Evolutionary conservation across 2,113 vertebrate genomes (phyloP), one percentile per base, ranked within the genome.

Genomic region (Sminthopsis crassicaudata): DNA sequence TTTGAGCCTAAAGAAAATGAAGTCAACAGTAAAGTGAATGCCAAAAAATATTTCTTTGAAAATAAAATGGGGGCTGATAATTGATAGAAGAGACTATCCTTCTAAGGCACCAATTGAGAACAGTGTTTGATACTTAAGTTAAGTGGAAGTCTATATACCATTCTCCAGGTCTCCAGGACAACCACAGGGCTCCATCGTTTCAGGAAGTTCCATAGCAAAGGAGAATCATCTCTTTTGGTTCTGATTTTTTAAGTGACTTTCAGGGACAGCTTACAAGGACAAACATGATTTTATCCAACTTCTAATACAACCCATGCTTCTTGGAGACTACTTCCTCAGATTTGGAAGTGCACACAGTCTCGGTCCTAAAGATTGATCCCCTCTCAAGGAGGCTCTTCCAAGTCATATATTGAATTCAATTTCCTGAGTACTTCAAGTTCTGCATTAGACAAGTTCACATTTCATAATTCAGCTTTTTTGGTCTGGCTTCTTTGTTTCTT

Each of bases 351-450:
- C 93, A 42, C 46, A 0, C 0, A 90, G 11, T 8, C 27, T 51
- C 93, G 88, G 93, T 91, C 19, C 22, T 92, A 51, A 95, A 92
- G 95, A 97, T 8, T 92, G 94, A 92, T 96, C 91, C 84, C 54
- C 89, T 94, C 24, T 93, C 92, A 93, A n/a, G 42, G 3, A 95
- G n/a, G 30, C 22, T 36, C 94, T 57, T 93, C 94, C 94, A 95
- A 94, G 46, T 0, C 27, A 55, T 46, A 52, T 90, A 93, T 57
- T 94, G 76, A 91, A 91, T 67, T 95, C 11, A 10, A n/a, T 93
- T 90, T 60, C 48, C 76, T 92, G 53, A 95, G 84, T 95, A 46
- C 46, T 95, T 42, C 94, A 67, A 60, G 24, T 46, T 96, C 36
- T 51, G 52, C 54, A 53, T 94, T 94, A 55, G 60, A 57, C 30